Evolutionary conservation across 2,888 invertebrate genomes (phyloP).

Genomic region (Apotomis turbidana): DNA sequence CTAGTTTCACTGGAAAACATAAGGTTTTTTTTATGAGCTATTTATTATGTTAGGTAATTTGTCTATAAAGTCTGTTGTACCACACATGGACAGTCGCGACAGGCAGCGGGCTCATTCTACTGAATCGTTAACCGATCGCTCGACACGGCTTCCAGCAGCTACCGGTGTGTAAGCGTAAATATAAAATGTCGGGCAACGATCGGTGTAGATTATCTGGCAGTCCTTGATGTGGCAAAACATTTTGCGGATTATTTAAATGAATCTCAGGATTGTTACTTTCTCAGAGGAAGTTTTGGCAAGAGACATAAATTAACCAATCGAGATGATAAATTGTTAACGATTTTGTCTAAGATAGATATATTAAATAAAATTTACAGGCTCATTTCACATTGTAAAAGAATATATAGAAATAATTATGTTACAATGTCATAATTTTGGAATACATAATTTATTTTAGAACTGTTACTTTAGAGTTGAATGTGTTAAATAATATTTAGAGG

Average conservation of each 20-base stretch:
- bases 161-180: too few relatives aligned
- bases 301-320: slow-evolving; percentile 47
- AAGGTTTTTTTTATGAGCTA: slow-evolving; percentile 28
- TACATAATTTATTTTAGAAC: slow-evolving; percentile 61
- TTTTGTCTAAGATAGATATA: slow-evolving; percentile 13
- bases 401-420: slow-evolving; percentile 44
- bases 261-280: slow-evolving; percentile 63
- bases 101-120: background rate
- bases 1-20: slow-evolving; percentile 64
- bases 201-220: background rate
- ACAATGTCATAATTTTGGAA: slow-evolving; percentile 51
- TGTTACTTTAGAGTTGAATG: slow-evolving; percentile 73
- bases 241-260: slow-evolving; percentile 54
- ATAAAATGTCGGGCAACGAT: background rate
- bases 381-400: slow-evolving; percentile 32
- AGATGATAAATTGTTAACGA: slow-evolving; percentile 30
- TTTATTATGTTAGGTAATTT: slow-evolving; percentile 4
- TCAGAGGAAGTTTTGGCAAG: slow-evolving; percentile 28
- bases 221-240: slow-evolving; percentile 2
- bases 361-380: slow-evolving; percentile 42
- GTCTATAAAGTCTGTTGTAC: slow-evolving; percentile 5
- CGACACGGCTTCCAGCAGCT: too few relatives aligned
- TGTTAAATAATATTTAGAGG: slow-evolving; percentile 76
- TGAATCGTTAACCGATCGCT: background rate
- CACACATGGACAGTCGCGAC: background rate